phyloP scores from a whole-genome alignment of 2,888 invertebrate species.

The Xiphydria camelus region DNA sequence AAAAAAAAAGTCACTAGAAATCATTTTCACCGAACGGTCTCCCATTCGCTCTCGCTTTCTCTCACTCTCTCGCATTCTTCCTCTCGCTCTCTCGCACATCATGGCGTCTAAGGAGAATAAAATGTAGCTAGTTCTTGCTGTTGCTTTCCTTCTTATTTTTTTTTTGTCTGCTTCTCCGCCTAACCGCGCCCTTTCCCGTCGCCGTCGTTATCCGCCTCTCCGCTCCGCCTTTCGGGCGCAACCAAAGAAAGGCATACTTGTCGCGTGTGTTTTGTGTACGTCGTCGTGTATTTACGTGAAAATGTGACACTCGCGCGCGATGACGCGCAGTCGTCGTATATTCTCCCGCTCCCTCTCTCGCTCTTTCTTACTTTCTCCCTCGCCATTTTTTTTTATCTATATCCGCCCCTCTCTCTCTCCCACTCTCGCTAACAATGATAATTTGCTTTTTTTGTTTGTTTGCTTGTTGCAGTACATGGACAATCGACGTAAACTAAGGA shows the following conservation, averaged over 20 bases:
- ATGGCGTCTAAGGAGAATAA: constrained; percentile 41
- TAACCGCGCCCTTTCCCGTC: not conserved
- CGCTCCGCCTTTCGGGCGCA: constrained; percentile 37
- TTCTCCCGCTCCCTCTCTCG: too few species aligned
- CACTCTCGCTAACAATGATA: constrained; percentile 53
- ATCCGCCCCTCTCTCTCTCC: too few species aligned
- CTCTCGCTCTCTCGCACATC: too few species aligned
- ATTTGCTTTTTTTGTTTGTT: constrained; percentile 40
- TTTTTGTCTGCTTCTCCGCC: constrained; percentile 9
- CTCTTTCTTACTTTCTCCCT: constrained; percentile 26
- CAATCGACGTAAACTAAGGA: constrained; percentile 56
- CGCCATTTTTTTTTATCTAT: constrained; percentile 17
- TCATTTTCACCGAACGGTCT: constrained; percentile 37
- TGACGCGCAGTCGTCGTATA: too few species aligned
- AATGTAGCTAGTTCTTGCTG: constrained; percentile 27
- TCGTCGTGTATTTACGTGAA: too few species aligned
- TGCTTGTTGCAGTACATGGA: constrained; percentile 49
- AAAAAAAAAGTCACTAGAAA: constrained; percentile 50
- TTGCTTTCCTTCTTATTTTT: constrained; percentile 6
- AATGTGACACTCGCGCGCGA: too few species aligned
- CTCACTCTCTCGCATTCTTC: too few species aligned
- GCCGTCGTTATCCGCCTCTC: constrained; percentile 7
- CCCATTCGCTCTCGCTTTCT: too few species aligned
- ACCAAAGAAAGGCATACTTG: constrained; percentile 47
- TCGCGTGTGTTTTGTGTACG: too few species aligned